Conservation (phyloP, 2,888 invertebrate species). For the Drosophila mimetica region DNA sequence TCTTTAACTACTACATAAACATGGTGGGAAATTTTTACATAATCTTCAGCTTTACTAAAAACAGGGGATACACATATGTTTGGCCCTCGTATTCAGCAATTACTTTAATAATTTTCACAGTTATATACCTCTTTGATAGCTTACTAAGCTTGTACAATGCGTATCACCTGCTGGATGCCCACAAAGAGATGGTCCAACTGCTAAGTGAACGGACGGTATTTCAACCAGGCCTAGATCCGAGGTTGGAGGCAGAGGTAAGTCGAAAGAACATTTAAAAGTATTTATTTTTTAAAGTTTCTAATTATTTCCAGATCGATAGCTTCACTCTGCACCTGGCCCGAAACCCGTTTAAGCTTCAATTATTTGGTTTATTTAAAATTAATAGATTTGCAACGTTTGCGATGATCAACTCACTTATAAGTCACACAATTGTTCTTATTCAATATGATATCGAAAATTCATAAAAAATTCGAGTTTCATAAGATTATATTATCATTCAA, state of each 20-base stretch:
- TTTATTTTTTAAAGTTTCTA: too few species aligned
- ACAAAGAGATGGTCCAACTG: constrained; percentile 9
- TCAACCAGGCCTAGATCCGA: constrained; percentile 26
- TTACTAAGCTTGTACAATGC: background rate
- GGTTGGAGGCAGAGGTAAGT: constrained; percentile 51
- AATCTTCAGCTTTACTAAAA: too few species aligned
- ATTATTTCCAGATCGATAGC: too few species aligned
- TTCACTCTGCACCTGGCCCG: background rate
- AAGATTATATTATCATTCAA: too few species aligned
- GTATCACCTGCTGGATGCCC: constrained; percentile 10
- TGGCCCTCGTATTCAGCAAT: too few species aligned
- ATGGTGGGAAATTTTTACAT: too few species aligned
- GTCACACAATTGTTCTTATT: background rate
- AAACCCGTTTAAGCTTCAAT: background rate
- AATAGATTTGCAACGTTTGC: background rate
- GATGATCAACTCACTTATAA: background rate
- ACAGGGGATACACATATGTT: too few species aligned
- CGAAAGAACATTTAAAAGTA: too few species aligned
- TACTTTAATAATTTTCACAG: too few species aligned
- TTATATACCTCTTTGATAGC: constrained; percentile 10
- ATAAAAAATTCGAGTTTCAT: too few species aligned
- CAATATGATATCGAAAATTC: background rate
- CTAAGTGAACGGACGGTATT: constrained; percentile 5
- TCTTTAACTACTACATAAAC: too few species aligned
- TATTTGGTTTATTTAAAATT: background rate